These are phyloP conservation scores for Dendrolimus houi DNA, from an alignment of 2,888 invertebrate genomes.

Conservation along the genomic window DNA sequence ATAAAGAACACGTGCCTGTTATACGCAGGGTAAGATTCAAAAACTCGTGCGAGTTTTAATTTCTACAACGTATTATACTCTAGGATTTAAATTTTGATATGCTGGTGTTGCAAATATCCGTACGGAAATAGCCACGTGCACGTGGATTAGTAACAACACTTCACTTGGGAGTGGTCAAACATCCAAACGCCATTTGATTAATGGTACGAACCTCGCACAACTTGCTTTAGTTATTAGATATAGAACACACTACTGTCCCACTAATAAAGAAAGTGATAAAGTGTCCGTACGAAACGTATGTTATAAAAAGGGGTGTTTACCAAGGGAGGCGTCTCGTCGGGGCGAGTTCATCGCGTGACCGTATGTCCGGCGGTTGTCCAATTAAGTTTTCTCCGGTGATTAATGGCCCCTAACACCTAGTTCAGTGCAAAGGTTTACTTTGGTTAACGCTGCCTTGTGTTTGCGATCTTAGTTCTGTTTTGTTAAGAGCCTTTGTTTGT, in stretches of 20 bases:
- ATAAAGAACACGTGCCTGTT: no score
- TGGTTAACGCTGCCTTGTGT: conserved; percentile 1
- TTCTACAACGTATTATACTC: no score
- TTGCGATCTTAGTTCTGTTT: background rate
- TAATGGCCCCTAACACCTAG: conserved; percentile 40
- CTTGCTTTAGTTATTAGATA: background rate
- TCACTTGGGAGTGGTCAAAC: background rate
- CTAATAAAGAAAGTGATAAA: background rate
- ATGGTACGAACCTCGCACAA: background rate
- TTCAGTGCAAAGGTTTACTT: conserved; percentile 15
- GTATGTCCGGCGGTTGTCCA: conserved; percentile 46
- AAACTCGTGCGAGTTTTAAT: no score
- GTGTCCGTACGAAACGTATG: background rate
- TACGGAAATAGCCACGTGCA: no score
- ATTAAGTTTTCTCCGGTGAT: conserved; percentile 61
- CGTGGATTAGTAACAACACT: no score
- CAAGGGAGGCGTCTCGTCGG: background rate
- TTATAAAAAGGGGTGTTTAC: background rate
- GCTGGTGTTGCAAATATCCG: no score
- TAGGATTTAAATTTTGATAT: no score
- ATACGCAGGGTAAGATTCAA: no score
- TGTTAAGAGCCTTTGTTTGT: background rate
- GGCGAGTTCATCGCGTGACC: conserved; percentile 30
- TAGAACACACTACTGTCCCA: background rate
- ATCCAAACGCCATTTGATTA: background rate